A percentile compares a stretch with the other conserved stretches of the same genome.
These are phyloP conservation scores for Gyrodactylus bullatarudis DNA, from an alignment of 1,140 invertebrate species.

Conservation along the genomic window DNA sequence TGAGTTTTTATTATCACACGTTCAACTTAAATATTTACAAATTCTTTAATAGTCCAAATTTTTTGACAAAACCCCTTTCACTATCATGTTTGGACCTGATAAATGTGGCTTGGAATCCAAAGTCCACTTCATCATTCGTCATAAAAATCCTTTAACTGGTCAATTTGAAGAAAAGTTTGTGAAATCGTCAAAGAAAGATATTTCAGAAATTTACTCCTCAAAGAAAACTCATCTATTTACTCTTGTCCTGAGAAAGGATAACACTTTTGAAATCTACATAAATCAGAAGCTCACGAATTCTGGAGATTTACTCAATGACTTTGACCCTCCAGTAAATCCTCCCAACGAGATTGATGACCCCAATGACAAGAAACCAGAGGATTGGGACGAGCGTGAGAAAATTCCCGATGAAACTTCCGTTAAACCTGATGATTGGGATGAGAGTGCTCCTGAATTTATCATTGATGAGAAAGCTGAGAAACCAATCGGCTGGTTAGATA, in stretches of 20 bases:
- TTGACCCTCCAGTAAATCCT: conserved; percentile 60
- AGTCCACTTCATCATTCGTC: conserved; percentile 58
- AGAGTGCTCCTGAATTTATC: conserved; percentile 17
- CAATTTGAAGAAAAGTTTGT: conserved; percentile 29
- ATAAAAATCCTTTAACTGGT: conserved; percentile 56
- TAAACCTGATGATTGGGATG: conserved; percentile 44
- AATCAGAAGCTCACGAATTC: conserved; percentile 38
- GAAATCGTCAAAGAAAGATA: conserved; percentile 36
- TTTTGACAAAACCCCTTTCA: conserved; percentile 68
- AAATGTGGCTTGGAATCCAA: conserved; percentile 73
- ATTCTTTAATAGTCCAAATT: conserved; percentile 27
- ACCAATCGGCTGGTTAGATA: conserved; percentile 30
- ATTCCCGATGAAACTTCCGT: conserved; percentile 48
- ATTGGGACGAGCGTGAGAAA: conserved; percentile 88
- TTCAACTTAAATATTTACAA: not conserved
- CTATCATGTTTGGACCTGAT: conserved; percentile 86
- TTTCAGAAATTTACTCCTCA: conserved; percentile 56
- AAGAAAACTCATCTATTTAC: conserved; percentile 64
- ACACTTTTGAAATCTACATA: conserved; percentile 26
- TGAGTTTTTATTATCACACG: conserved; percentile 6
- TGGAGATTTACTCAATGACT: conserved; percentile 48
- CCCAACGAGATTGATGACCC: conserved; percentile 76
- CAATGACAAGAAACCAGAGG: conserved; percentile 44
- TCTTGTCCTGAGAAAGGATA: conserved; percentile 38
- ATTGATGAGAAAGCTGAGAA: conserved; percentile 15